phyloP scores from a whole-genome alignment of 23 tunicate genomes.

The Botrylloides violaceus region DNA sequence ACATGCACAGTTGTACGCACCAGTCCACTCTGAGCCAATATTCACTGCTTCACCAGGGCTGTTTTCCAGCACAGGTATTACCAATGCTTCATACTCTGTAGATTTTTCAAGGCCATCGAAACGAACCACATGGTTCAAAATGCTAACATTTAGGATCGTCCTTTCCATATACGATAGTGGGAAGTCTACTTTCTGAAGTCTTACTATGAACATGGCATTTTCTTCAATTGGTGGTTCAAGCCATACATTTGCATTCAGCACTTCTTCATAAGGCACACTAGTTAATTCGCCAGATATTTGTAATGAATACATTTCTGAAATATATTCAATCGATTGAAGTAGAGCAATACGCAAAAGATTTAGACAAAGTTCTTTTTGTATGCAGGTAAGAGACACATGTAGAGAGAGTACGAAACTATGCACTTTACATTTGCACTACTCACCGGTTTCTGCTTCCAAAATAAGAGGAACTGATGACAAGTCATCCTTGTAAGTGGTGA shows the following conservation, averaged over 20 bases:
- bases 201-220: background rate
- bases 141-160: background rate
- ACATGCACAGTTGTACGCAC: no score
- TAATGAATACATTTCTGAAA: no score
- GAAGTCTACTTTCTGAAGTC: background rate
- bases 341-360: no score
- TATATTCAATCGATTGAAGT: no score
- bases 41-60: background rate
- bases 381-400: no score
- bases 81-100: background rate
- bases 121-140: background rate
- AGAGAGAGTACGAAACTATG: no score
- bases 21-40: background rate
- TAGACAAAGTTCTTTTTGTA: no score
- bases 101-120: background rate
- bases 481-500: background rate
- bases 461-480: background rate
- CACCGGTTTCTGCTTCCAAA: background rate
- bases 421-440: no score
- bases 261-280: no score
- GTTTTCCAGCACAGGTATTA: background rate
- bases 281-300: no score
- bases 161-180: background rate
- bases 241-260: no score
- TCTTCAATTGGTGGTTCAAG: background rate